Evolutionary conservation across 1,140 invertebrate genomes (phyloP), one percentile per base, ranked within the genome.

Genomic region (Zaprionus gabonicus): DNA sequence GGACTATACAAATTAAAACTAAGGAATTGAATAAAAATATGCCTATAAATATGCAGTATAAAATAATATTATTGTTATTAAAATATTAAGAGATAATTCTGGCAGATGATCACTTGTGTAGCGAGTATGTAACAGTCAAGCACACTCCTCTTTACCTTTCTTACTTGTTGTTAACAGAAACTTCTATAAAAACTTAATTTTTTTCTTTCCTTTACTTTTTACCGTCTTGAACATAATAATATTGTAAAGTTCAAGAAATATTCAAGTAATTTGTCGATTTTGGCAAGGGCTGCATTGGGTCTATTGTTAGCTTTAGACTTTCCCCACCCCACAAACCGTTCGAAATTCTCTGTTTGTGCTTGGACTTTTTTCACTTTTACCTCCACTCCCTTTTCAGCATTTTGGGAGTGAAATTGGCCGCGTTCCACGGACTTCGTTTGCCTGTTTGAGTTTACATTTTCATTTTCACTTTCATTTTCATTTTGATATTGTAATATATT

Each of bases 401-500:
- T 23, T 70, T 46, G 23, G 7, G 12, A n/a, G 31, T 51, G 69
- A 46, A 46, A 57, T 60, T 70, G 46, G 46, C 46, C 10, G 46
- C 55, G 67, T 71, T 65, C 63, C 49, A 4, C 55, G 74, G 81
- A 84, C 78, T 81, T 80, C n/a, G 41, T 80, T 83, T 84, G 72
- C 55, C 81, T 82, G 81, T 90, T 90, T 84, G 81, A 83, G 78
- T 84, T 88, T 87, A 78, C 74, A 71, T 76, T 77, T 78, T 75
- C 69, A 76, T 79, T 78, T 78, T 76, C 60, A 71, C 68, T 77
- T 77, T 80, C 80, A 80, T 83, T 88, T 90, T 87, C 87, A 87
- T 63, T 63, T 67, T 90, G 85, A 88, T 88, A 88, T 88, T 90
- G 85, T 90, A 82, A 90, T 88, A 88, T 90, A 88, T 88, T 88